A percentile compares a stretch with the other conserved stretches of the same genome.
phyloP scores from a whole-genome alignment of 2,888 invertebrate species.

The Scelioninae gen. 1 region DNA sequence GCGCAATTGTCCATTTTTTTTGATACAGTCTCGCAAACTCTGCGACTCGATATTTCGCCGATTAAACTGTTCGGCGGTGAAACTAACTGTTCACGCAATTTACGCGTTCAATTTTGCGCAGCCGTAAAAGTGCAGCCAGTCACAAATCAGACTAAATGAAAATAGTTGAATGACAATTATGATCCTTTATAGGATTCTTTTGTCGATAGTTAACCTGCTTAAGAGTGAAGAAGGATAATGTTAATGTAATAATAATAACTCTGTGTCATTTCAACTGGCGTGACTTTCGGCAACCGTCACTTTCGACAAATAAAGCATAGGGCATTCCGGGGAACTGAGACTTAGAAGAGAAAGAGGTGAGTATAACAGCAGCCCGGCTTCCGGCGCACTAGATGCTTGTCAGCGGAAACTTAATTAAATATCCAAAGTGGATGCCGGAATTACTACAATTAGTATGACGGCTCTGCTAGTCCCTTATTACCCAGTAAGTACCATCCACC shows the following conservation, averaged over 20 bases:
- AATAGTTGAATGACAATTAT: slow-evolving; percentile 59
- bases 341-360: slow-evolving; percentile 69
- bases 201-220: slow-evolving; percentile 35
- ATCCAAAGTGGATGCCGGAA: slow-evolving; percentile 84
- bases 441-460: slow-evolving; percentile 84
- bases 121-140: slow-evolving; percentile 8
- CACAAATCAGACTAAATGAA: slow-evolving; percentile 53
- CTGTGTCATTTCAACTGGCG: slow-evolving; percentile 43
- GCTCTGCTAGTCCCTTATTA: slow-evolving; percentile 76
- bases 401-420: slow-evolving; percentile 84
- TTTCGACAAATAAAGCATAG: slow-evolving; percentile 66
- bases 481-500: slow-evolving; percentile 76
- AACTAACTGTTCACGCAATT: too few species aligned
- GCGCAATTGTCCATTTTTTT: too few species aligned
- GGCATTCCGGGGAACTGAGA: slow-evolving; percentile 66
- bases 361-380: slow-evolving; percentile 67
- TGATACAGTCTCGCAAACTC: too few species aligned
- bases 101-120: too few species aligned
- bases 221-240: slow-evolving; percentile 44
- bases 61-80: neutral
- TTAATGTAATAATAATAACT: slow-evolving; percentile 68
- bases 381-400: slow-evolving; percentile 80
- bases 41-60: neutral
- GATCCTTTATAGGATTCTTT: slow-evolving; percentile 50
- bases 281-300: slow-evolving; percentile 62